Base-by-base conservation (phyloP, 2,113 vertebrate species). In the Hippoglossus stenolepis region DNA sequence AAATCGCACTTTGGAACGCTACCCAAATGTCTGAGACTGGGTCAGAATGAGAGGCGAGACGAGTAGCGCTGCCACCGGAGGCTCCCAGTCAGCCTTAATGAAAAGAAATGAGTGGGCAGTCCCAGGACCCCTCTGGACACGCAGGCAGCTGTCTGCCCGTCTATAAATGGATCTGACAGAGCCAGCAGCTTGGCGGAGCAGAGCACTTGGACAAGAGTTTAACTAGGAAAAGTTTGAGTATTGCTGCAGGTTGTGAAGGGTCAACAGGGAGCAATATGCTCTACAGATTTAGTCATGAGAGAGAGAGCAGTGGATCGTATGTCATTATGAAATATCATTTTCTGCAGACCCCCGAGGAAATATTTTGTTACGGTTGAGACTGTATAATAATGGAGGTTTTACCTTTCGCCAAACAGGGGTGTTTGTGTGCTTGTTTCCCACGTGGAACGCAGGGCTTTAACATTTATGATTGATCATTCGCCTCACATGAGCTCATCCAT, bases 151-250 rank as follows among this genome's bases (percentile, higher is more conserved):
- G 81, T 91, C 70, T 75, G 75, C 84, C 69, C 72, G 82, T 88
- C 85, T 75, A 87, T 86, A 85, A 89, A 85, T 75, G 72, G 65
- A 80, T 85, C 75, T 80, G 67, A 75, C 72, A 80, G 65, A 62
- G 75, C 63, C 75, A 71, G 72, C 79, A 79, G 73, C 83, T 72
- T 83, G 71, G 73, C 67, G 74, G 60, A 58, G 49, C 82, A 62
- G 60, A 61, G 49, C 82, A 65, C 58, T 84, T 80, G 69, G 71
- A 79, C 2, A 0, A 60, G 63, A 75, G 31, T 82, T 89, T 77
- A 57, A 82, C 70, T 7, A 54, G 62, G 67, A 85, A 77, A 85
- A 82, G 73, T 83, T 87, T 79, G 31, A 68, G 59, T 43, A 54
- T 63, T 60, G 82, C 86, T 85, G 57, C 82, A 85, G 80, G 84